Base-by-base conservation (phyloP, 2,797 vertebrate genomes). In the Delichon dasypus region DNA sequence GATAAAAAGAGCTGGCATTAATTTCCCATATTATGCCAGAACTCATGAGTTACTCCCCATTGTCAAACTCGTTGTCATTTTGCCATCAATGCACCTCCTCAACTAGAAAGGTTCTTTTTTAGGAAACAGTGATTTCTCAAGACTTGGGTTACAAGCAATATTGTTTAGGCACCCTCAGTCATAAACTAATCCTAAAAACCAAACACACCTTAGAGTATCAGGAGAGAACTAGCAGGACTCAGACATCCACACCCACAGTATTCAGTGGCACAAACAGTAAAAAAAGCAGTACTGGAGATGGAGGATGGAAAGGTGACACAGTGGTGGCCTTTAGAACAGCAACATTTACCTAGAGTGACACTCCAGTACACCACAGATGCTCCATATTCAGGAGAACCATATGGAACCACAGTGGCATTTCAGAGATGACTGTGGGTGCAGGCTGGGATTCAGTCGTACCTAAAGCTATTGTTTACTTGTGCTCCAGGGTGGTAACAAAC, bases 401-500 rank as follows among this genome's bases (percentile, higher is more conserved):
- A 74, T 2, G 13, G 68, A 87, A 79, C 60, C 67, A 53, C 0
- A 7, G 67, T 68, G 80, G 79, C 34, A 88, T 90, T 95, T 93
- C 89, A 91, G 85, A 91, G 55, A 62, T 1, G 16, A 70, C 82
- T 34, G 42, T 1, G 7, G 55, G 70, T 47, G 60, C 50, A 68
- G 64, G 20, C 0, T 61, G 57, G 67, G 71, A 66, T 88, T 92
- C 77, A 67, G 79, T 86, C 88, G 76, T 85, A 94, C 88, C 76
- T 90, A 81, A 73, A 85, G 61, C 87, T 91, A 73, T 50, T 16
- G 4, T 84, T 94, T 91, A 79, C 57, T 60, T 36, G 88, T 86
- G 94, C 88, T 91, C 82, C 92, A 60, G 70, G 73, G 92, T 92
- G 87, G 71, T 15, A 70, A 90, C 48, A 82, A 95, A 93, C 48